Base-by-base conservation (phyloP, 2,888 invertebrate genomes). In the Cephus runcator region DNA sequence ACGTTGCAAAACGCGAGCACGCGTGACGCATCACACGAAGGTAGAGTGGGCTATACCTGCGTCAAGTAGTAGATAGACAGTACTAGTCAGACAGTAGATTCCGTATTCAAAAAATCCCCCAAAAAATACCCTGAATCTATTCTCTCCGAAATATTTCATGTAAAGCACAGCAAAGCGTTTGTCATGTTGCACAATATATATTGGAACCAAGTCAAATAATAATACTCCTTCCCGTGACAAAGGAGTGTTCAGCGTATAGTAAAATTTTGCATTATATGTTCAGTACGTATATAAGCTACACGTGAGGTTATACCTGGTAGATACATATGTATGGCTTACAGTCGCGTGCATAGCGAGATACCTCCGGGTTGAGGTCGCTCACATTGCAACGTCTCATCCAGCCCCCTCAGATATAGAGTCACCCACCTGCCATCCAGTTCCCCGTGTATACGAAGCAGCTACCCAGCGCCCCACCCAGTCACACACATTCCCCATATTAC, bases 191-290 rank as follows among this genome's bases (percentile, higher is more conserved):
- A 56, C 23, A 56, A 23, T 56, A 23, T 71, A 71, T 71, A 71
- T 71, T 34, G 71, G 12, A 23, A 71, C 12, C 33, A 71, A 71
- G 71, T 31, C 71, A 71, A 71, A 71, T 71, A 71, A 71, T 71
- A 71, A 33, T 33, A 31, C 12, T 56, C 2, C 56, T 71, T 71
- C 69, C 34, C 34, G 12, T 31, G 30, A 77, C 73, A 79, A 81
- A 83, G 81, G 40, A 77, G 75, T 71, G 11, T 56, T 15, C 78
- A 75, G 33, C 79, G 82, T 80, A 79, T 79, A 76, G 79, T 73
- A 81, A 80, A 79, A 79, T 82, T 83, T 79, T 79, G 75, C 76
- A 73, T 36, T 81, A 40, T 80, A 78, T 76, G 73, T 69, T 23
- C 23, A 56, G 56, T 56, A 56, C 9, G 23, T 56, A 56, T 56